Evolutionary conservation across 2,797 vertebrate species (phyloP), one percentile per base, ranked within the genome.

Genomic region (Ibycter americanus): DNA sequence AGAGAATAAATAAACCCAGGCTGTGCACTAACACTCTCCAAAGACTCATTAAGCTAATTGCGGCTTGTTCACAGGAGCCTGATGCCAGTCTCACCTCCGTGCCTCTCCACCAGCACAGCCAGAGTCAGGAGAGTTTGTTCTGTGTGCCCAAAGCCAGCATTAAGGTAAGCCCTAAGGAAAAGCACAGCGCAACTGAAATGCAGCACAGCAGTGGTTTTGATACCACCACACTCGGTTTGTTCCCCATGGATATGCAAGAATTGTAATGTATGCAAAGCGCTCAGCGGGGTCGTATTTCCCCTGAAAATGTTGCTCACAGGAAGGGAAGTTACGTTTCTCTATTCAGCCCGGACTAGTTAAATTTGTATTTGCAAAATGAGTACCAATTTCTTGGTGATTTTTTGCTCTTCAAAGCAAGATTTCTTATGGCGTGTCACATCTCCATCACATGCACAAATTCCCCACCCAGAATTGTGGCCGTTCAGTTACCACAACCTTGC

Each of bases 281-380:
- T 79, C 88, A 1, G 26, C 8, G 52, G 71, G 36, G 68, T 76
- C 27, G 0, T 25, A 59, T 92, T 89, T 89, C 89, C 62, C 51
- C 42, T 1, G 2, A 72, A 93, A 89, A 83, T 17, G 6, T 38
- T 78, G 52, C 90, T 71, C 83, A 9, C 22, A 59, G 78, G 79
- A 85, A 91, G 79, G 74, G 82, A 68, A 89, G 90, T 85, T 23
- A 46, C 5, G 1, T 54, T 83, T 79, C 80, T 79, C 67, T 47
- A 55, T 80, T 93, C 86, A 93, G 67, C 44, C 32, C 81, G 61
- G 56, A 46, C 67, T 17, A 46, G 52, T 76, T 59, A 73, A 31
- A 71, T 70, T 31, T 56, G 44, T 74, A 56, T 94, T 93, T 87
- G 67, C 36, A 87, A 58, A 96, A 65, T 9, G 55, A 73, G 31